Percentiles rank a stretch among this genome's conserved stretches.
Conservation (phyloP, 2,888 invertebrate genomes). For the Eupithecia vulgata region DNA sequence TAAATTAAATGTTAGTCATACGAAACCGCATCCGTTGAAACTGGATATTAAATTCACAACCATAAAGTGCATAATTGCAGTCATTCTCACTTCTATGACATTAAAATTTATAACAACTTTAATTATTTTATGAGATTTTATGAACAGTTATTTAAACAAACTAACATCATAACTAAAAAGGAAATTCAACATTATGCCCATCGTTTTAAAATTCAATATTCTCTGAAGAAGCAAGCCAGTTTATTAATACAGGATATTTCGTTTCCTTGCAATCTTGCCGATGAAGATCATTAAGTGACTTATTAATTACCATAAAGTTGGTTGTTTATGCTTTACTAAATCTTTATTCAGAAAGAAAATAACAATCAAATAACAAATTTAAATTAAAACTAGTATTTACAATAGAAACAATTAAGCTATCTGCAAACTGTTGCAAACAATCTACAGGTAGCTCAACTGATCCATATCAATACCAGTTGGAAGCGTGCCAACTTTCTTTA, state of each 20-base stretch:
- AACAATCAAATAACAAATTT: too few relatives aligned
- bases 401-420: too few relatives aligned
- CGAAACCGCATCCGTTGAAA: slow-evolving; percentile 7
- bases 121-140: slow-evolving; percentile 18
- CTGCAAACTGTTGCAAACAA: too few relatives aligned
- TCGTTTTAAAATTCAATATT: slow-evolving; percentile 5
- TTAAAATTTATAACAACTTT: slow-evolving; percentile 9
- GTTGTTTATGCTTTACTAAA: not conserved
- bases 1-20: slow-evolving; percentile 5
- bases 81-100: slow-evolving; percentile 10
- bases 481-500: too few relatives aligned
- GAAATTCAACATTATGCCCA: not conserved
- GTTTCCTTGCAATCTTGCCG: slow-evolving; percentile 17
- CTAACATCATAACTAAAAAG: not conserved
- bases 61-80: slow-evolving; percentile 1
- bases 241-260: slow-evolving; percentile 23
- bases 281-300: not conserved
- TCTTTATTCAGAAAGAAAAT: too few relatives aligned
- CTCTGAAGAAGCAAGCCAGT: not conserved
- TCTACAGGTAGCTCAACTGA: too few relatives aligned
- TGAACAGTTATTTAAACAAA: slow-evolving; percentile 12
- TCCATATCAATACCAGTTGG: too few relatives aligned
- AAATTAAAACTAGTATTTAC: too few relatives aligned
- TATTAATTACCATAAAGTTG: not conserved
- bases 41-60: not conserved